Evolutionary conservation across 1,140 invertebrate species (phyloP).

Genomic region (Berghia stephanieae): DNA sequence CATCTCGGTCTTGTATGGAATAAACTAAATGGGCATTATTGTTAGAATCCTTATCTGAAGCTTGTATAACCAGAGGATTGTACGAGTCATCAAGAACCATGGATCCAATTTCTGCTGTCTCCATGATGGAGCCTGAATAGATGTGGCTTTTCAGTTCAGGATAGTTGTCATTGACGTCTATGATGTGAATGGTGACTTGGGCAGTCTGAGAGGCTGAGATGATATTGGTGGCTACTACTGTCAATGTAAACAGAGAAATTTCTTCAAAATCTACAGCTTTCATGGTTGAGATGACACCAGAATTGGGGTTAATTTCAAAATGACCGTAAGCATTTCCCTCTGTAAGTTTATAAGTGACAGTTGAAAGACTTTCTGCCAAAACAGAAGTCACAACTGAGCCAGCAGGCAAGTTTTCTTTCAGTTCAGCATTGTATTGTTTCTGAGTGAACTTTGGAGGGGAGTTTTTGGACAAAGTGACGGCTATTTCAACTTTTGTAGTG

Average conservation of each 20-base stretch:
- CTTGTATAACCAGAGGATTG: constrained; percentile 80
- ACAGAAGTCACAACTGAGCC: constrained; percentile 82
- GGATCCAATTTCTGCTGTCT: constrained; percentile 77
- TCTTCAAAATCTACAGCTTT: constrained; percentile 69
- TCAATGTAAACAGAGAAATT: constrained; percentile 81
- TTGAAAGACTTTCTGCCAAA: constrained; percentile 72
- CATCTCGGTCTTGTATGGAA: constrained; percentile 81
- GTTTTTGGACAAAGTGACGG: constrained; percentile 88
- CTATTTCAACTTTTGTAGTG: constrained; percentile 84
- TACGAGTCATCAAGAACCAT: constrained; percentile 75
- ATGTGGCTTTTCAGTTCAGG: constrained; percentile 77
- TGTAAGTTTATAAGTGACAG: constrained; percentile 60
- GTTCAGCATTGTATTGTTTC: constrained; percentile 77
- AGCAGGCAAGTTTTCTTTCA: constrained; percentile 83
- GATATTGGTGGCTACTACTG: constrained; percentile 86
- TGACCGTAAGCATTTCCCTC: constrained; percentile 60
- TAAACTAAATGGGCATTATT: constrained; percentile 84
- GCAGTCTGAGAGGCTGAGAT: constrained; percentile 69
- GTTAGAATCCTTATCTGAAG: constrained; percentile 79
- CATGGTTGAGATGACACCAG: constrained; percentile 66
- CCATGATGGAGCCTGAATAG: constrained; percentile 78
- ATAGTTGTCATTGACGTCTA: constrained; percentile 81
- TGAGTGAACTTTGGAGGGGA: constrained; percentile 79
- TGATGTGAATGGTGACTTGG: constrained; percentile 66
- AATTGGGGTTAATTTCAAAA: constrained; percentile 67